Base-by-base conservation (phyloP, 2,888 invertebrate species). In the Pammene fasciana region DNA sequence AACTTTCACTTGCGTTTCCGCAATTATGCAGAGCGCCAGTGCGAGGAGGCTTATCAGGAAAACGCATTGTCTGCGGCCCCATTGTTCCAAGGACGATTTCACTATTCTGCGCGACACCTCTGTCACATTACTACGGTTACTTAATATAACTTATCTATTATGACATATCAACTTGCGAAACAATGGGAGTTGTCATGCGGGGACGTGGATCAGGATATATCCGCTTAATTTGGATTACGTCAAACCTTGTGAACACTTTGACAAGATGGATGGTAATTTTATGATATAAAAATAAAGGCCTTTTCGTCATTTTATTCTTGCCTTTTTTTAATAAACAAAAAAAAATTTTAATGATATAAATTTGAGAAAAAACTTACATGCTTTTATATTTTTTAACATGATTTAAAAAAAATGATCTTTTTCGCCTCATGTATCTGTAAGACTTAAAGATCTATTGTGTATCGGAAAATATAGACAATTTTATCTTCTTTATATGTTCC, bases 1-100 rank as follows among this genome's bases (percentile, higher is more conserved):
- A 72, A 77, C 89, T 90, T 91, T 92, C 90, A 89, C 90, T 92
- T 89, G 76, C 67, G 75, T 84, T 87, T 87, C 88, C 86, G 86
- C 72, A 71, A 75, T 78, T 75, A 74, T 75, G 65, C 74, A 74
- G 74, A 76, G 78, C 80, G 75, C 73, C 76, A 73, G 79, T 79
- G 87, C 85, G 86, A 85, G 85, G 80, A 71, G 71, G 73, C 76
- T 85, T 87, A 86, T 86, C 86, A 82, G 78, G 76, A 81, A 85
- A 86, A 85, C 75, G 78, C 83, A 90, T 89, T 90, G 89, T 89
- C 78, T 83, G 74, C 74, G 73, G 74, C 79, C 83, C 85, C 85
- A 83, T 84, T 79, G 75, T 78, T 72, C 75, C 86, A 89, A 88
- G 88, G 87, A 88, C 87, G 86, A 86, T 88, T 90, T 89, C 89